phyloP scores from a whole-genome alignment of 2,888 invertebrate species.

The Hirtodrosophila confusa region DNA sequence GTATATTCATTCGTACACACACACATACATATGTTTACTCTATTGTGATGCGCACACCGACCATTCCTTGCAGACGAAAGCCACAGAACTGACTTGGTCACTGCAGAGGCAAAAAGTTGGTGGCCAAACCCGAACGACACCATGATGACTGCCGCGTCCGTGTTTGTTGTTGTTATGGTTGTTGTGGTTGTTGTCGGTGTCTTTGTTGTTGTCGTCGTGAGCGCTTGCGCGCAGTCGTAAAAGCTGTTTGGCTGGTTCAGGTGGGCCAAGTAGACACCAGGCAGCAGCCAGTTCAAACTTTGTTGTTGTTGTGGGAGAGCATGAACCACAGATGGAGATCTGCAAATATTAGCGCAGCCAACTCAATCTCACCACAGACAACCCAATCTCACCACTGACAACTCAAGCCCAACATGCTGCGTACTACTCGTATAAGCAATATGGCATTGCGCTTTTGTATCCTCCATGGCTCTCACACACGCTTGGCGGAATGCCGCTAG shows the following conservation, averaged over 20 bases:
- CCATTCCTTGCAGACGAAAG: constrained; percentile 56
- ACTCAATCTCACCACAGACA: constrained; percentile 6
- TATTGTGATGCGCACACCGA: constrained; percentile 42
- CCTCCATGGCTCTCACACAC: not conserved
- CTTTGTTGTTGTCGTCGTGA: too few species aligned
- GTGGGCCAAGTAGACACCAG: constrained; percentile 21
- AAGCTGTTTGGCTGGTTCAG: constrained; percentile 64
- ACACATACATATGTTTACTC: constrained; percentile 18
- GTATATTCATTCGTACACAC: not conserved
- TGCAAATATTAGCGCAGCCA: constrained; percentile 24
- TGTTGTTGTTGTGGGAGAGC: constrained; percentile 14
- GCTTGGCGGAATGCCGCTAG: too few species aligned
- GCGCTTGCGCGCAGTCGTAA: constrained; percentile 18
- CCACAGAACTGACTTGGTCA: constrained; percentile 61
- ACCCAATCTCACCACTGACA: not conserved
- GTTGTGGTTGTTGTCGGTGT: constrained; percentile 2
- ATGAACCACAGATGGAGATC: constrained; percentile 4
- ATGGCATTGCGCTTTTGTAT: not conserved
- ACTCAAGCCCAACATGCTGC: not conserved
- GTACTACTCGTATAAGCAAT: not conserved
- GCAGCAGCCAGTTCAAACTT: constrained; percentile 10
- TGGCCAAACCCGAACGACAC: constrained; percentile 28
- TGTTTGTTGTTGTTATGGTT: constrained; percentile 5
- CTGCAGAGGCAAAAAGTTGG: constrained; percentile 45
- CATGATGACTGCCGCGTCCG: constrained; percentile 10